Conservation (phyloP, 1,140 invertebrate species). For the Chymomyza costata region DNA sequence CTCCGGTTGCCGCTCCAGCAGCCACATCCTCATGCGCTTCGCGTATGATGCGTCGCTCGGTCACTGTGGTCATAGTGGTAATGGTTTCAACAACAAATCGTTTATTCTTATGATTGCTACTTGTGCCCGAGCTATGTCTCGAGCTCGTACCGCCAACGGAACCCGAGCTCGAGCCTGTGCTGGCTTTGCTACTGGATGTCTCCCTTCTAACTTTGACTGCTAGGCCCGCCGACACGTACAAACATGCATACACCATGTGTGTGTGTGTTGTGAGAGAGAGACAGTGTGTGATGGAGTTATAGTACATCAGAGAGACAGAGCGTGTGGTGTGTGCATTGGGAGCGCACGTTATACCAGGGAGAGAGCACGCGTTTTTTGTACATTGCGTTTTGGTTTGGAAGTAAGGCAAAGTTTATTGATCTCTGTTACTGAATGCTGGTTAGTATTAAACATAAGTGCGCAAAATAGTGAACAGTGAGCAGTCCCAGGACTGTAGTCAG, state of each 20-base stretch:
- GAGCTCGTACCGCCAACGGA: conserved; percentile 3
- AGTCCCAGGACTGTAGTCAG: too few relatives aligned
- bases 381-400: too few relatives aligned
- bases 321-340: neutral
- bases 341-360: neutral
- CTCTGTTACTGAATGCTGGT: too few relatives aligned
- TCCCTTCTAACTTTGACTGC: conserved; percentile 58
- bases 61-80: conserved; percentile 81
- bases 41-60: conserved; percentile 80
- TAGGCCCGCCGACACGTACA: conserved; percentile 6
- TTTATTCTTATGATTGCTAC: conserved; percentile 74
- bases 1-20: conserved; percentile 7
- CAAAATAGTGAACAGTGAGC: too few relatives aligned
- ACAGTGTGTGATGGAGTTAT: conserved; percentile 18
- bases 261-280: conserved; percentile 13
- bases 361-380: too few relatives aligned
- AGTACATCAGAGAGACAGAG: conserved; percentile 17
- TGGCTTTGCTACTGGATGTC: conserved; percentile 26
- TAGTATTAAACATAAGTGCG: too few relatives aligned
- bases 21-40: conserved; percentile 73
- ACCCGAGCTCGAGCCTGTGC: conserved; percentile 14
- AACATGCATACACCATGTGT: conserved; percentile 1
- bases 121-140: too few relatives aligned
- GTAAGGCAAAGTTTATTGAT: too few relatives aligned
- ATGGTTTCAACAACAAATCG: conserved; percentile 82